phyloP scores from a whole-genome alignment of 1,140 invertebrate genomes.

The Zophobas atratus region DNA sequence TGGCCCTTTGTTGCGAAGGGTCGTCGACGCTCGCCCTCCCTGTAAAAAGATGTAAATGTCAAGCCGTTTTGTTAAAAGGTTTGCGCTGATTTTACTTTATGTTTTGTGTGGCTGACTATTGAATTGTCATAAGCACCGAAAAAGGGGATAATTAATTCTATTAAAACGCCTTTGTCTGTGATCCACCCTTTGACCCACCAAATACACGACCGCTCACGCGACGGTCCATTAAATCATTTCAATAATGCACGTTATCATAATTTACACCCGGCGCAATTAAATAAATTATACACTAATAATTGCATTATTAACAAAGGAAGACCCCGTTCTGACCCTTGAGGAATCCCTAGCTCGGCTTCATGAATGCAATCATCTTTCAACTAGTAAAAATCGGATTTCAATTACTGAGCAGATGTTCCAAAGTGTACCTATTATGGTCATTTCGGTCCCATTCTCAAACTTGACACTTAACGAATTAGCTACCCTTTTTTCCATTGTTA shows the following conservation, averaged over 20 bases:
- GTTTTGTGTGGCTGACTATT: constrained; percentile 39
- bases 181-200: constrained; percentile 18
- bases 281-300: constrained; percentile 28
- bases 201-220: constrained; percentile 20
- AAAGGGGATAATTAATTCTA: constrained; percentile 36
- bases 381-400: not conserved
- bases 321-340: not conserved
- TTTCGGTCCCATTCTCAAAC: too few species aligned
- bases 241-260: constrained; percentile 20
- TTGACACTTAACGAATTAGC: too few species aligned
- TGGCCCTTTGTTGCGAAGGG: constrained; percentile 34
- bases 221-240: constrained; percentile 37
- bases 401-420: too few species aligned
- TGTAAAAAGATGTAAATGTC: constrained; percentile 40
- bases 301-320: not conserved
- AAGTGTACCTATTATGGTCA: too few species aligned
- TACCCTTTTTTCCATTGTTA: too few species aligned
- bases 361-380: not conserved
- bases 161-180: constrained; percentile 24
- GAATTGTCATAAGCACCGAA: constrained; percentile 39
- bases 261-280: constrained; percentile 25
- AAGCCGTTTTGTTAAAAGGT: constrained; percentile 39
- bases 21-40: not conserved
- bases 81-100: constrained; percentile 34
- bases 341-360: not conserved